Base-by-base conservation (phyloP, 2,113 vertebrate species). In the Tyto alba region DNA sequence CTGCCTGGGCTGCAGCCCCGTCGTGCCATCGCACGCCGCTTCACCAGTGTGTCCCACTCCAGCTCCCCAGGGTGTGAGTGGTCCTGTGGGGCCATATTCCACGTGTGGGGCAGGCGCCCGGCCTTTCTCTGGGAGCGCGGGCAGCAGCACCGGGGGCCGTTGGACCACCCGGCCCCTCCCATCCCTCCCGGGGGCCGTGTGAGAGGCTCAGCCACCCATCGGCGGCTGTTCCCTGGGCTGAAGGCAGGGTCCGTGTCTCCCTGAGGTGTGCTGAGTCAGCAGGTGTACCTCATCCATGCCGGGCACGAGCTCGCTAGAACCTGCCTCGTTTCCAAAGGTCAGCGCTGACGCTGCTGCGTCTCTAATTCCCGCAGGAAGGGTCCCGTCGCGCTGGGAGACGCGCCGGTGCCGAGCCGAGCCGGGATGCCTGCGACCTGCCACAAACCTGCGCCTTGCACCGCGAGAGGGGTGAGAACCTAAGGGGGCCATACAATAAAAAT, bases 361-460 rank as follows among this genome's bases (percentile, higher is more conserved):
- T 18, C 23, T n/a, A 34, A 30, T 13, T 56, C 48, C 32, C 1
- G 0, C 76, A 63, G 59, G 25, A n/a, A 66, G 15, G 29, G 20
- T 66, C 80, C 55, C 50, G 29, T 18, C 52, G 13, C 0, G 0
- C 48, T 25, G 34, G 45, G 43, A 50, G 52, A 32, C 0, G 0
- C 45, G 59, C 27, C 0, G 0, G 30, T 57, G 32, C 52, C 0
- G 7, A 34, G 25, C 40, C 38, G 92, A 53, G 40, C 5, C 0
- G 77, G 48, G 82, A 47, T 29, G 67, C 52, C 43, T 27, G 32
- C 2, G 25, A 10, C 32, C 9, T 53, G 84, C 72, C 66, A 9
- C 76, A 57, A 74, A 67, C 55, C 86, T 68, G 68, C 27, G 7
- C 64, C 78, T 43, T 1, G 0, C 9, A 12, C 80, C 0, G 1